A percentile compares a stretch with the other conserved stretches of the same genome.
These are phyloP conservation scores for Phrynocephalus guinanensis DNA, from an alignment of 2,797 vertebrate species.

Conservation along the genomic window DNA sequence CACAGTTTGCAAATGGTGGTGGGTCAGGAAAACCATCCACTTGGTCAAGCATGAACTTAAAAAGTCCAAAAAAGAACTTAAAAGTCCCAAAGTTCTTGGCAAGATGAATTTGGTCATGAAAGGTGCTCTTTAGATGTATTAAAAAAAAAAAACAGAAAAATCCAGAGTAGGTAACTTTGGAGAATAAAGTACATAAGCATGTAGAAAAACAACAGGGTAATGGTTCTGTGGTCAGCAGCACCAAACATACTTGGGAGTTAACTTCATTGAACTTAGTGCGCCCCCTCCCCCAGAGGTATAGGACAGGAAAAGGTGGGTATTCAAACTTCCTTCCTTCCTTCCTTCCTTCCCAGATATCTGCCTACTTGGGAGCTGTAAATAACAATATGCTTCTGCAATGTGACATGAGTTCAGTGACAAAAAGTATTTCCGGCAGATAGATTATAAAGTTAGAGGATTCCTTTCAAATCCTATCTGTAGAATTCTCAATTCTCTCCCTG, in stretches of 20 bases:
- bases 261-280: background rate
- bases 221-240: too few relatives aligned
- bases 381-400: background rate
- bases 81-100: too few relatives aligned
- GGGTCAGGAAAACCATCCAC: too few relatives aligned
- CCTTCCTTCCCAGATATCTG: background rate
- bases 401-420: background rate
- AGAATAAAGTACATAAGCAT: background rate
- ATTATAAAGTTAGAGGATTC: too few relatives aligned
- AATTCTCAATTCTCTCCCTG: background rate
- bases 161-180: background rate
- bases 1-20: too few relatives aligned
- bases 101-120: too few relatives aligned
- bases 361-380: background rate
- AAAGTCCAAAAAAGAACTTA: too few relatives aligned
- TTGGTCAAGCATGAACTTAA: too few relatives aligned
- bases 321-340: background rate
- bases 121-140: background rate
- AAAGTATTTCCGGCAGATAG: background rate
- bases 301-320: background rate
- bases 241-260: background rate
- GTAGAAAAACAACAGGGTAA: background rate
- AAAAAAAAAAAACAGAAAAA: background rate
- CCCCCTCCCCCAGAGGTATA: background rate
- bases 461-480: background rate